A percentile compares a stretch with the other conserved stretches of the same genome.
phyloP scores from a whole-genome alignment of 1,140 invertebrate genomes.

The Aethina tumida region DNA sequence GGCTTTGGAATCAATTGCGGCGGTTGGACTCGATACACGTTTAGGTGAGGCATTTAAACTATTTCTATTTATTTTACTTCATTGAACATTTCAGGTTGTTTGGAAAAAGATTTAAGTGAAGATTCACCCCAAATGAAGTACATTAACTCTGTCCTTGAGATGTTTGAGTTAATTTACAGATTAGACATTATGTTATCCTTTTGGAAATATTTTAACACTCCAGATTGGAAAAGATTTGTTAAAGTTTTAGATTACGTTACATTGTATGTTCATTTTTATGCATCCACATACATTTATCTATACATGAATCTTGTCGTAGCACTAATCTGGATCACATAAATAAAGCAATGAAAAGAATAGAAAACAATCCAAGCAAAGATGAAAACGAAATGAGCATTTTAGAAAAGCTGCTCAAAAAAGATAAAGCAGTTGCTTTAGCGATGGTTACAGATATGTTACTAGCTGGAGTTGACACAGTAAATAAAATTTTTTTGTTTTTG shows the following conservation, averaged over 20 bases:
- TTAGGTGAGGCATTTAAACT: slow-evolving; percentile 34
- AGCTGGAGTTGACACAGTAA: slow-evolving; percentile 67
- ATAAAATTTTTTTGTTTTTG: background rate
- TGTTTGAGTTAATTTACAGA: slow-evolving; percentile 47
- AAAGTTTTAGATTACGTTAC: slow-evolving; percentile 23
- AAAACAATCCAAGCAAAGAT: too few relatives aligned
- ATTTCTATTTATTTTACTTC: background rate
- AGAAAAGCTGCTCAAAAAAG: slow-evolving; percentile 42
- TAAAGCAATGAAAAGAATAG: too few relatives aligned
- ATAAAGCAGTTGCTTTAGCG: slow-evolving; percentile 43
- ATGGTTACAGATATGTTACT: slow-evolving; percentile 66
- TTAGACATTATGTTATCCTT: slow-evolving; percentile 51
- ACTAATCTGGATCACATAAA: too few relatives aligned
- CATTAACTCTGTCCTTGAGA: slow-evolving; percentile 25
- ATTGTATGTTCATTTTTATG: slow-evolving; percentile 2
- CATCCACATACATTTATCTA: too few relatives aligned
- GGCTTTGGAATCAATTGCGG: slow-evolving; percentile 56
- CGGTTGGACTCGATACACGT: slow-evolving; percentile 55
- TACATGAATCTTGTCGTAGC: too few relatives aligned
- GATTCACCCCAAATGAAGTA: slow-evolving; percentile 14
- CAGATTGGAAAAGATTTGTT: slow-evolving; percentile 30
- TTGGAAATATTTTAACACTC: slow-evolving; percentile 51
- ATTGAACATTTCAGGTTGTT: slow-evolving; percentile 12
- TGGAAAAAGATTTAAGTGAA: slow-evolving; percentile 11
- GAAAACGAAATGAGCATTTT: slow-evolving; percentile 40